phyloP scores from a whole-genome alignment of 2,113 vertebrate genomes.

The Thryonomys swinderianus region DNA sequence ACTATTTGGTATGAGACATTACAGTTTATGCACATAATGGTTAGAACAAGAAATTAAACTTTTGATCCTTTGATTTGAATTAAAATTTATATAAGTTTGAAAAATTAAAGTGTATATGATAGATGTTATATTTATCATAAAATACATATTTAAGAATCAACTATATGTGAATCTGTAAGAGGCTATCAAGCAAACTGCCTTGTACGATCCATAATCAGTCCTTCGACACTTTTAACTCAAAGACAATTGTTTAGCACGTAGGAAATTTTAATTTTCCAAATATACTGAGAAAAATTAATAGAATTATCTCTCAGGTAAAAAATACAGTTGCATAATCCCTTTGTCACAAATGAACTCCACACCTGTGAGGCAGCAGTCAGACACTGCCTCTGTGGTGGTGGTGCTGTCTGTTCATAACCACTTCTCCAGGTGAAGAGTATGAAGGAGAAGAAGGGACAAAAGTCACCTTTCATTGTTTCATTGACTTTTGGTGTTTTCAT shows the following conservation, averaged over 20 bases:
- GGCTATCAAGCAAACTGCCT: not conserved
- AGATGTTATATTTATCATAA: not conserved
- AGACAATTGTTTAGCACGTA: not conserved
- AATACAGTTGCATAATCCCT: not conserved
- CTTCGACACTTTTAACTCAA: constrained; percentile 45
- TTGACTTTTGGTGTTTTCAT: not conserved
- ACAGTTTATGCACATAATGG: not conserved
- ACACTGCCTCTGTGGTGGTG: not conserved
- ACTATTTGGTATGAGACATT: not conserved
- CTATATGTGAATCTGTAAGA: not conserved
- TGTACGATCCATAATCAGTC: not conserved
- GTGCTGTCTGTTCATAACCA: not conserved
- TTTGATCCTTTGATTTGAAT: not conserved
- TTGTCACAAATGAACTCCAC: not conserved
- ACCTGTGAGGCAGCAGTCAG: not conserved
- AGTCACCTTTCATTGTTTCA: not conserved
- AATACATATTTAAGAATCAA: not conserved
- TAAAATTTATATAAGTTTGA: not conserved
- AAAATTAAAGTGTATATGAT: not conserved
- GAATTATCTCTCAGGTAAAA: not conserved
- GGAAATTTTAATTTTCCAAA: constrained; percentile 57
- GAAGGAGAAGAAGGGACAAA: not conserved
- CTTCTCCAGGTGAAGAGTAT: not conserved
- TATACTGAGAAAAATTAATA: constrained; percentile 37
- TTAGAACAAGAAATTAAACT: not conserved